Base-by-base conservation (phyloP, 2,113 vertebrate genomes). In the Hirundichthys speculiger region DNA sequence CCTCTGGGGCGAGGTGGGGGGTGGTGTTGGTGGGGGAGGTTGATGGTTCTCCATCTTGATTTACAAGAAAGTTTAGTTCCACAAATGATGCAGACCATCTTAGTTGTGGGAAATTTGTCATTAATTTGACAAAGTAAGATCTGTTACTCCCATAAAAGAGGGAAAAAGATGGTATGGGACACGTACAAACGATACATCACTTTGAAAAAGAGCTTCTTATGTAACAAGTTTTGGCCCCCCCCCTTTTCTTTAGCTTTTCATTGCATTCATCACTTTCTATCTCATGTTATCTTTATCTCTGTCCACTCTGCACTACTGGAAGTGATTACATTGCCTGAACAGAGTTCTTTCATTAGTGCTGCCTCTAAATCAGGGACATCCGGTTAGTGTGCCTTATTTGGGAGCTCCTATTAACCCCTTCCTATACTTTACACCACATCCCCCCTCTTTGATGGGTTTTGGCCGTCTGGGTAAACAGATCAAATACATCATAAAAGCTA, bases 351-450 rank as follows among this genome's bases (percentile, higher is more conserved):
- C 75, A 80, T 75, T 82, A 86, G 56, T 53, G 38, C 51, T 22
- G 56, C 70, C 75, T 86, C 87, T 91, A 91, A 92, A 91, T 86
- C 89, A 73, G 80, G 80, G 70, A 72, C 79, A 89, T 92, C 90
- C 88, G 86, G 88, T 88, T 90, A 73, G 84, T 85, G 80, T 73
- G 61, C 52, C 64, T 72, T 85, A 70, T 40, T 61, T 64, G 61
- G 20, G 60, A 75, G 65, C 84, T 87, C 69, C 76, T 65, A 56
- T 87, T 83, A 79, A 83, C 80, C 61, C 64, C 27, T 75, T 58
- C 53, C 40, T 52, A 39, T 19, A 16, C 64, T 69, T 68, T 53
- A 48, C 52, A 19, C 45, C 27, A 43, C 41, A 40, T 73, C 57
- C 56, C 27, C 24, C 54, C 48, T 53, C 48, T 52, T 62, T 43